Evolutionary conservation across 2,888 invertebrate genomes (phyloP), one percentile per base, ranked within the genome.

Genomic region (Rhaphigaster nebulosa): DNA sequence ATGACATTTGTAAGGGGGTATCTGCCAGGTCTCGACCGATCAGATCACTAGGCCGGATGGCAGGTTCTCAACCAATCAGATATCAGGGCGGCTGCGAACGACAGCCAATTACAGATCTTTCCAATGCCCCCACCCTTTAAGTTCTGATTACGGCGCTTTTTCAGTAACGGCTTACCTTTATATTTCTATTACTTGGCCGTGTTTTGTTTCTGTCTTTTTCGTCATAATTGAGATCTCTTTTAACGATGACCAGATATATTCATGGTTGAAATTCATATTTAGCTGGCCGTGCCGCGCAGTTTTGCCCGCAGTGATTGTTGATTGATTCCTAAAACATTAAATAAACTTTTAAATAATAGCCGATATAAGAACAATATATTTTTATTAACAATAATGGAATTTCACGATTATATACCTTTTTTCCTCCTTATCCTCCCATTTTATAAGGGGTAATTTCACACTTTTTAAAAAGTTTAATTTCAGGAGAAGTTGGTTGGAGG

Each of bases 51-150:
- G n/a, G 84, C 45, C 84, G 45, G 84, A n/a, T 84, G 84, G 84
- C 84, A 84, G 84, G 45, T 45, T 84, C 84, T 84, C 84, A 84
- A 45, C 84, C 84, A 84, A 84, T 84, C 84, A 84, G 84, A 84
- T 84, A 41, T 84, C 84, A 34, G n/a, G 5, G n/a, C n/a, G 84
- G 84, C 84, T 84, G 84, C 84, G n/a, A 50, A 45, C 84, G 84
- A 84, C 84, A 84, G 84, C 84, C 84, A 84, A 84, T 84, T 84
- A 84, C 84, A 18, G 45, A 45, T 84, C 84, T 84, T 84, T 50
- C 84, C 84, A 84, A 84, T n/a, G 45, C 84, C 45, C n/a, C 26
- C n/a, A 6, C 45, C 84, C 45, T 20, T 8, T n/a, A 34, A 84
- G 45, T 84, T 84, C n/a, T 84, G 84, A 84, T 84, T 12, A 45